These are phyloP conservation scores for Camelus dromedarius DNA, from an alignment of 2,113 vertebrate species.

Conservation along the genomic window DNA sequence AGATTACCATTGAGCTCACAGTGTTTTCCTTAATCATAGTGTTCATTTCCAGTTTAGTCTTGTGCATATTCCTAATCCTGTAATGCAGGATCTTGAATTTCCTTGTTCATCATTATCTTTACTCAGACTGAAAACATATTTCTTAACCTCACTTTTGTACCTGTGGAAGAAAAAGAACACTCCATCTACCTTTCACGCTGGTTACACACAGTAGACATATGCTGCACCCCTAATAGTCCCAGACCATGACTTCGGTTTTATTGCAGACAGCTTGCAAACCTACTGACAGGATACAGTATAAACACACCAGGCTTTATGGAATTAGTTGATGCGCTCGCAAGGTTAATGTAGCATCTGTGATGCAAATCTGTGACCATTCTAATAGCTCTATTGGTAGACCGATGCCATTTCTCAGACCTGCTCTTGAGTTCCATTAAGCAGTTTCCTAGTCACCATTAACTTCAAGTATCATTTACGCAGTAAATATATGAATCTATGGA, in stretches of 20 bases:
- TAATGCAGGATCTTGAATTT: neutral
- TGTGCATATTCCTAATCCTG: neutral
- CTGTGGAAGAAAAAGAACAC: slow-evolving; percentile 6
- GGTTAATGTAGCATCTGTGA: slow-evolving; percentile 80
- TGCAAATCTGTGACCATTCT: slow-evolving; percentile 80
- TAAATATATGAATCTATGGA: slow-evolving; percentile 70
- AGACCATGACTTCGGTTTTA: slow-evolving; percentile 72
- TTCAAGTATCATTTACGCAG: slow-evolving; percentile 77
- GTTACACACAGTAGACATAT: slow-evolving; percentile 53
- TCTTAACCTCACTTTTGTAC: slow-evolving; percentile 44
- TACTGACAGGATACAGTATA: slow-evolving; percentile 76
- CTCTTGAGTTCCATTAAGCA: slow-evolving; percentile 76
- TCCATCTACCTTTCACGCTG: slow-evolving; percentile 36
- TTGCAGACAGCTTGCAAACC: slow-evolving; percentile 72
- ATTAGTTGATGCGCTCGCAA: slow-evolving; percentile 74
- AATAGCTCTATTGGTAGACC: slow-evolving; percentile 78
- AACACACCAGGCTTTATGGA: slow-evolving; percentile 76
- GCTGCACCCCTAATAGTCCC: slow-evolving; percentile 1
- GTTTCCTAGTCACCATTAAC: slow-evolving; percentile 68
- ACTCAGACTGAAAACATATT: slow-evolving; percentile 32
- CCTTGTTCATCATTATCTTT: neutral
- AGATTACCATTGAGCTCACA: neutral
- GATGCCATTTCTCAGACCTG: slow-evolving; percentile 80
- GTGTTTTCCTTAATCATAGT: neutral
- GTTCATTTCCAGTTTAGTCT: neutral